A percentile compares a stretch with the other conserved stretches of the same genome.
Evolutionary conservation across 2,888 invertebrate genomes (phyloP).

Genomic region (Abscondita cerata): DNA sequence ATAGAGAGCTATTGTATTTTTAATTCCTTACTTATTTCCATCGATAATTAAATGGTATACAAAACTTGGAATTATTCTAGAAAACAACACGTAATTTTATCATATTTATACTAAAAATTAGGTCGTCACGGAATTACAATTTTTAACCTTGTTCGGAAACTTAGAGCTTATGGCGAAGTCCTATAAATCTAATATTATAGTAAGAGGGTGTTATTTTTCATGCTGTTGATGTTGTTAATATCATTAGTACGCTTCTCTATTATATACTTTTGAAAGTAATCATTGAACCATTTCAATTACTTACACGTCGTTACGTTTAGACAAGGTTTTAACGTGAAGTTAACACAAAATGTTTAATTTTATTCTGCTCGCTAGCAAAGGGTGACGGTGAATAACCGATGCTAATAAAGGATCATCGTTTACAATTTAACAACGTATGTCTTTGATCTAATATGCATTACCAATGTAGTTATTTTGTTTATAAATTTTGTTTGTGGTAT

Average conservation of each 20-base stretch:
- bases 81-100: background rate
- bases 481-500: no score
- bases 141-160: no score
- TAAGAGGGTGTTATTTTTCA: conserved; percentile 21
- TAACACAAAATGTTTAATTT: conserved; percentile 23
- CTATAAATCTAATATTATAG: no score
- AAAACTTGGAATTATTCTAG: background rate
- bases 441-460: no score
- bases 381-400: no score
- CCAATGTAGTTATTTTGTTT: no score
- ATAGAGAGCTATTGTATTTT: no score
- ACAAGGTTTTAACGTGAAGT: conserved; percentile 18
- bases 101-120: background rate
- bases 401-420: background rate
- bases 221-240: conserved; percentile 43
- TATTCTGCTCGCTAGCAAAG: background rate
- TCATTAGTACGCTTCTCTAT: conserved; percentile 40
- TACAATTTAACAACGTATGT: background rate
- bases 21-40: no score
- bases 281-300: conserved; percentile 30
- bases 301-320: conserved; percentile 25
- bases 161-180: no score
- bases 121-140: background rate
- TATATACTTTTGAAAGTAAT: conserved; percentile 52
- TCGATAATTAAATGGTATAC: no score